phyloP scores from a whole-genome alignment of 2,797 vertebrate genomes.

The Tapirus indicus region DNA sequence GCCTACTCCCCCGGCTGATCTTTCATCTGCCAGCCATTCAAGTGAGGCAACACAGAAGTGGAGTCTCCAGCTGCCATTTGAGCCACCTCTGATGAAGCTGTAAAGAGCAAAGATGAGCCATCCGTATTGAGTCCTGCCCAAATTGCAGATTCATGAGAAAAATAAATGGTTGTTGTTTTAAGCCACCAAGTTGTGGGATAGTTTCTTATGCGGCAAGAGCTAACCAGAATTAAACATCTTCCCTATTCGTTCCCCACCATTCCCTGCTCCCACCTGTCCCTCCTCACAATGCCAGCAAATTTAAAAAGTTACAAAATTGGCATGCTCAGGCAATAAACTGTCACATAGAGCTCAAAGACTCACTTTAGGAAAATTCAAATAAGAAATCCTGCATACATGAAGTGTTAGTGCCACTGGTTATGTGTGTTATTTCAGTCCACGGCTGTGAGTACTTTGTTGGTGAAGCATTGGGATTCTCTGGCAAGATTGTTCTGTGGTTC shows the following conservation, averaged over 20 bases:
- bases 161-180: background rate
- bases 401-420: background rate
- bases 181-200: background rate
- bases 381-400: background rate
- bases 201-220: background rate
- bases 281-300: background rate
- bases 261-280: too few species aligned
- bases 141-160: background rate
- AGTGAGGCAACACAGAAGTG: background rate
- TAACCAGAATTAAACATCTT: background rate
- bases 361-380: background rate
- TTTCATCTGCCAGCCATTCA: background rate
- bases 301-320: background rate
- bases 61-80: too few species aligned
- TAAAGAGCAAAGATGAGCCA: background rate
- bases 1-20: background rate
- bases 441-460: background rate
- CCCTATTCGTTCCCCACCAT: accelerated
- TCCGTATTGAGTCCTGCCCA: background rate
- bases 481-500: background rate
- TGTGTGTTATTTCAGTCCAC: too few species aligned
- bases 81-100: background rate
- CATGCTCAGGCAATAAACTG: too few species aligned
- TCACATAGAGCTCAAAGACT: background rate
- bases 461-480: background rate